Conservation (phyloP, 2,888 invertebrate genomes). For the Leptura quadrifasciata region DNA sequence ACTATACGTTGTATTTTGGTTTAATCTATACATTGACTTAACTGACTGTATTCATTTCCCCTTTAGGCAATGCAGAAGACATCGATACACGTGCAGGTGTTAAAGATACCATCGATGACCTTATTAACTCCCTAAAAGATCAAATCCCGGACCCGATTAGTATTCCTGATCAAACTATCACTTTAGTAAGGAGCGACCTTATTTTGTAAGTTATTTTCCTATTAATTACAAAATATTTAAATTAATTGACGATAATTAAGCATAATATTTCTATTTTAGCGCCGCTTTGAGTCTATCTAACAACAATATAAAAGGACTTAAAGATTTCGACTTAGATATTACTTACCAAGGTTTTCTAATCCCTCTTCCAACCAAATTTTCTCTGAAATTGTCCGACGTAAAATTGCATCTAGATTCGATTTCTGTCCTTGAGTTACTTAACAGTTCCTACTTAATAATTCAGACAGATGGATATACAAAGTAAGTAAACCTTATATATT, state of each 20-base stretch:
- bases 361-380: conserved; percentile 6
- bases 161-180: not conserved
- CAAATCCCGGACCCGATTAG: not conserved
- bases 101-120: not conserved
- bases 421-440: not conserved
- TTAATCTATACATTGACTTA: not conserved
- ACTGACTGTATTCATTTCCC: not conserved
- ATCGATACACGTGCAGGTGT: not conserved
- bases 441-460: not conserved
- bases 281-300: not conserved
- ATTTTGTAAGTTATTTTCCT: not conserved
- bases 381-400: not conserved
- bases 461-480: not conserved
- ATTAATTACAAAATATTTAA: not conserved
- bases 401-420: not conserved
- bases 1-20: too few species aligned
- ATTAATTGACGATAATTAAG: not conserved
- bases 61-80: not conserved
- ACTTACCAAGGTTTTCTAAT: conserved; percentile 2
- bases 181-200: not conserved
- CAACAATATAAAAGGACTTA: not conserved
- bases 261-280: not conserved
- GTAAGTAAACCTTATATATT: not conserved
- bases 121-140: not conserved
- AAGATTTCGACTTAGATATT: not conserved